Conservation (phyloP, 2,797 vertebrate species). For the Anguilla megastoma region DNA sequence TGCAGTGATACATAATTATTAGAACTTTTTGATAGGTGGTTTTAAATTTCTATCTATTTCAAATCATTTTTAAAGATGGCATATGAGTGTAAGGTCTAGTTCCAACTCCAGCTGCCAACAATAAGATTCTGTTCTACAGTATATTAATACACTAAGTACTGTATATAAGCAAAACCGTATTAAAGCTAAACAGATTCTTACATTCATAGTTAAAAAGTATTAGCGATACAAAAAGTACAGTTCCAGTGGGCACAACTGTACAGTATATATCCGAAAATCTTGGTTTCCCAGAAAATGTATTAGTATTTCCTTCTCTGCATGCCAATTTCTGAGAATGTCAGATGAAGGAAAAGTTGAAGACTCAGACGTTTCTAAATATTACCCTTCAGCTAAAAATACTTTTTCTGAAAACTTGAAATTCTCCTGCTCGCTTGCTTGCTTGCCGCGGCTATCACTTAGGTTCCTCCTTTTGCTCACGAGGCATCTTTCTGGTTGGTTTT, state of each 20-base stretch:
- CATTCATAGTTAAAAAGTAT: neutral
- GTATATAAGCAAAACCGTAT: neutral
- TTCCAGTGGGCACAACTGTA: neutral
- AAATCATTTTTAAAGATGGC: neutral
- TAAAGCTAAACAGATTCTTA: neutral
- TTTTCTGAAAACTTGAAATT: conserved; percentile 31
- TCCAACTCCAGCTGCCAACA: neutral
- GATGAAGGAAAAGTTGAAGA: neutral
- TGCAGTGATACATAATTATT: neutral
- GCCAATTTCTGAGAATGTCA: neutral
- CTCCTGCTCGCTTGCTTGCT: conserved; percentile 20
- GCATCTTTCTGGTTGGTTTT: conserved; percentile 44
- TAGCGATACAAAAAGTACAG: neutral
- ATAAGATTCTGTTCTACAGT: neutral
- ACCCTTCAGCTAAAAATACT: conserved; percentile 11
- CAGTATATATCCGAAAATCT: neutral
- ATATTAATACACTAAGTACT: neutral
- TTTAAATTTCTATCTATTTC: neutral
- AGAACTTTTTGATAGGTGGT: neutral
- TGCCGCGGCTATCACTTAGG: conserved; percentile 29
- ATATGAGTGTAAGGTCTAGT: neutral
- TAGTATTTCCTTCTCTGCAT: neutral
- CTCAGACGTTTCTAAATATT: conserved; percentile 1
- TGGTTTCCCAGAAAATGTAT: conserved; percentile 16
- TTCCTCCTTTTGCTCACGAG: conserved; percentile 42